Evolutionary conservation across 1,140 invertebrate species (phyloP).

Genomic region (Drosophila cardini): DNA sequence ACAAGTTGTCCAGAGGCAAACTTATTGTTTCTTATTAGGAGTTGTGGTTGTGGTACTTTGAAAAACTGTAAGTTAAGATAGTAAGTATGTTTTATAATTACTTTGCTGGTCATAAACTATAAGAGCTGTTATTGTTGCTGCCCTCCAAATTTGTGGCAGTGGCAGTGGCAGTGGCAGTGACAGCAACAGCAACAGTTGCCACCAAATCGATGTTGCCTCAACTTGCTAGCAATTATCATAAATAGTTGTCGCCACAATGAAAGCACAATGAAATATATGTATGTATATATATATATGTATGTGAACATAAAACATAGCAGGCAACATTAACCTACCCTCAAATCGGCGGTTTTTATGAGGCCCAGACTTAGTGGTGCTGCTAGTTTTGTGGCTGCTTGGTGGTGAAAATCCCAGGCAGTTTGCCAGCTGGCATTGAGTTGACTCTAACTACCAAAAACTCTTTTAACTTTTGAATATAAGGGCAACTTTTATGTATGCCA

Average conservation of each 20-base stretch:
- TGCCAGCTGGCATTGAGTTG: slow-evolving; percentile 30
- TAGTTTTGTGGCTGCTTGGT: background rate
- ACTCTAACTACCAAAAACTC: slow-evolving; percentile 53
- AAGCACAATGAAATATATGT: slow-evolving; percentile 13
- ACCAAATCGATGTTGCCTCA: slow-evolving; percentile 5
- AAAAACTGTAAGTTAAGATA: background rate
- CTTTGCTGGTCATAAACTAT: slow-evolving; percentile 7
- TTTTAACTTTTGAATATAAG: slow-evolving; percentile 70
- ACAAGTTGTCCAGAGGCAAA: no score
- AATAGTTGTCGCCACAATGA: slow-evolving; percentile 52
- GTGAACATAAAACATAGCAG: background rate
- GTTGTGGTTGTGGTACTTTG: background rate
- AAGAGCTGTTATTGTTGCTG: background rate
- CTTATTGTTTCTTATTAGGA: no score
- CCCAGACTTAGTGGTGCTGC: background rate
- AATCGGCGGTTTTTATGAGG: slow-evolving; percentile 21
- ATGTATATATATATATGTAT: no score
- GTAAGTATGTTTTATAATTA: slow-evolving; percentile 5
- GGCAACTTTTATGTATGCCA: slow-evolving; percentile 54
- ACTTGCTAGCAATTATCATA: slow-evolving; percentile 61
- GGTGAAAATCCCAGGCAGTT: slow-evolving; percentile 18
- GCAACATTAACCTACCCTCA: slow-evolving; percentile 8
- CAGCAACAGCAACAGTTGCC: background rate
- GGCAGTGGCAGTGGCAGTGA: background rate
- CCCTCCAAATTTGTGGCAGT: background rate